Base-by-base conservation (phyloP, 2,888 invertebrate species). In the Venustoraphidia nigricollis region DNA sequence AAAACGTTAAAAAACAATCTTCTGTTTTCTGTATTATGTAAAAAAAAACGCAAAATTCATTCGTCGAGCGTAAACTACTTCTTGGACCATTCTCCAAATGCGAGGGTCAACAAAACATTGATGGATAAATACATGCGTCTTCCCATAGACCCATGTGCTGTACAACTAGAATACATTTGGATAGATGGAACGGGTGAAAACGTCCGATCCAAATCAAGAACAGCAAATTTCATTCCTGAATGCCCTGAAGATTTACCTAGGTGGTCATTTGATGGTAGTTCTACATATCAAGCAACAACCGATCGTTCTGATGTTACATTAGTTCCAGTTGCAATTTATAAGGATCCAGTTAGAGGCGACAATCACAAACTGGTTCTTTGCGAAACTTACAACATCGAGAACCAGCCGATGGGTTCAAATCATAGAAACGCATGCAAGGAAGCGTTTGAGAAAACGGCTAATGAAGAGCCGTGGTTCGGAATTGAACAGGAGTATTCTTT, bases 191-290 rank as follows among this genome's bases (percentile, higher is more conserved):
- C 74, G 1, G 80, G 80, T 2, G 79, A 82, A 57, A 69, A 76
- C 55, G 57, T 83, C 9, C 70, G 83, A 27, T 70, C 76, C 37
- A 83, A 83, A 59, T 79, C 80, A 49, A 71, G 79, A 51, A 79
- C 82, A 0, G 66, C 82, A 34, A 73, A 78, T 58, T 76, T 74
- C 54, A 65, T 75, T 8, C 81, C 82, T 5, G 73, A 72, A 54
- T 58, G 62, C 8, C 61, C 64, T 72, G 37, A 66, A 66, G 76
- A 81, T 59, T 63, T 82, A 37, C 86, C 86, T 1, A 73, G 79
- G 45, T 86, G 86, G 85, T 79, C 78, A 58, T 85, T 76, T 60
- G 84, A 86, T 60, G 86, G 86, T 45, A 80, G 78, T 58, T 81
- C 80, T 49, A 83, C 83, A 0, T 73, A 73, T 53, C 82, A 84